Conservation (phyloP, 2,888 invertebrate species). For the Stenotaenia linearis region DNA sequence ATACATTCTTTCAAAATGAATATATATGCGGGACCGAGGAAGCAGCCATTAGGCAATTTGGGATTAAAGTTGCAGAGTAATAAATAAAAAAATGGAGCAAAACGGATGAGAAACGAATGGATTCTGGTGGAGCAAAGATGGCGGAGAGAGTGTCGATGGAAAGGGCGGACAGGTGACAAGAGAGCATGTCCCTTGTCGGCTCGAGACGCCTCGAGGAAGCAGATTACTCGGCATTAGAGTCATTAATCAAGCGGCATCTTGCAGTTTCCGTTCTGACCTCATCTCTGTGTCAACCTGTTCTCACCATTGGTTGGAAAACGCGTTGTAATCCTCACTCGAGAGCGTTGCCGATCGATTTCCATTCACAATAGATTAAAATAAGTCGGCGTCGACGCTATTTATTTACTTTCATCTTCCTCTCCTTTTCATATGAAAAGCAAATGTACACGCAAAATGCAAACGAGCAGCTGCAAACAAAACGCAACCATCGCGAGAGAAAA, state of each 20-base stretch:
- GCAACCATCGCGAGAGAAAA: background rate
- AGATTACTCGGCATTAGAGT: background rate
- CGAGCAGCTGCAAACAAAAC: background rate
- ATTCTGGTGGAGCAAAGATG: no score
- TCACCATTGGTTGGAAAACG: background rate
- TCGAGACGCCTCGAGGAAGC: background rate
- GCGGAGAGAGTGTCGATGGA: background rate
- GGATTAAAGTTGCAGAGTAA: background rate
- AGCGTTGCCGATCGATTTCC: background rate
- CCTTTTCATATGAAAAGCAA: background rate
- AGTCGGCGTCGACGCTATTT: background rate
- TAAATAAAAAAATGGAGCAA: background rate
- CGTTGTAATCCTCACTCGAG: background rate
- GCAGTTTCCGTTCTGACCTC: background rate
- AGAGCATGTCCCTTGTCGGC: background rate
- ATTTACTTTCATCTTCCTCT: background rate
- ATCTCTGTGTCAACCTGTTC: background rate
- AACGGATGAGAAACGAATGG: background rate
- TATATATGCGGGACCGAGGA: background rate
- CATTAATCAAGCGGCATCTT: background rate
- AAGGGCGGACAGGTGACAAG: background rate
- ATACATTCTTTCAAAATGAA: background rate
- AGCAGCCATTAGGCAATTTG: background rate
- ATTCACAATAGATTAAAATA: background rate
- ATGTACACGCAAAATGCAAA: background rate